Percentiles rank a stretch among this genome's conserved stretches.
Evolutionary conservation across 2,888 invertebrate genomes (phyloP).

Genomic region (Drosophila falleni): DNA sequence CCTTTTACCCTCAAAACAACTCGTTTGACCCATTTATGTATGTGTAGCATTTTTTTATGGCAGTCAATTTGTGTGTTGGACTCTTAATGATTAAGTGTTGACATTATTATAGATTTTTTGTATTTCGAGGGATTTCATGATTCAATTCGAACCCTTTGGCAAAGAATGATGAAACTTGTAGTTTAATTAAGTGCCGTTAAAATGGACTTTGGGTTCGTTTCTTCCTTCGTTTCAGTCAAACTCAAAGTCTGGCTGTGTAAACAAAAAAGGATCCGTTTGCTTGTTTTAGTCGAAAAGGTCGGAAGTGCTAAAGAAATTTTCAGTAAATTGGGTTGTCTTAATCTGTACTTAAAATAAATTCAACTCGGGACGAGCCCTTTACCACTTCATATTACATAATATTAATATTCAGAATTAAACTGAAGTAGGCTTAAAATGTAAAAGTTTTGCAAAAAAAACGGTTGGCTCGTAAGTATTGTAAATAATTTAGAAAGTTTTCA

Average conservation of each 20-base stretch:
- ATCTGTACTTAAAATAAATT: slow-evolving; percentile 36
- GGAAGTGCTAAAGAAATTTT: slow-evolving; percentile 20
- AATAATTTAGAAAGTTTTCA: neutral
- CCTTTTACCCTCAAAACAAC: slow-evolving; percentile 4
- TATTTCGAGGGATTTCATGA: slow-evolving; percentile 26
- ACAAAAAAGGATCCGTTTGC: slow-evolving; percentile 20
- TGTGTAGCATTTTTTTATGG: slow-evolving; percentile 16
- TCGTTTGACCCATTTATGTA: slow-evolving; percentile 41
- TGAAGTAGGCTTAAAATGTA: neutral
- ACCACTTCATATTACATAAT: slow-evolving; percentile 5
- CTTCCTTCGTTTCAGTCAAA: slow-evolving; percentile 6
- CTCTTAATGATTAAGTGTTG: slow-evolving; percentile 65
- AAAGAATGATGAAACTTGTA: slow-evolving; percentile 30
- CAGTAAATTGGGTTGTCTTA: slow-evolving; percentile 28
- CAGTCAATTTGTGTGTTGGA: slow-evolving; percentile 30
- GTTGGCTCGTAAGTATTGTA: neutral
- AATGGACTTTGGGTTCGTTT: slow-evolving; percentile 25
- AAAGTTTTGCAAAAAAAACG: neutral
- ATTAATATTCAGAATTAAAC: slow-evolving; percentile 1
- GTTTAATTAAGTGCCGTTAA: slow-evolving; percentile 66
- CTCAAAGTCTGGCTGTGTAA: slow-evolving; percentile 7
- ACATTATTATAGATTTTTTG: slow-evolving; percentile 47
- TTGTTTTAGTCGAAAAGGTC: slow-evolving; percentile 21
- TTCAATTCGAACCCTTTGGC: slow-evolving; percentile 30
- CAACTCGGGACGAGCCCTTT: slow-evolving; percentile 2